Base-by-base conservation (phyloP, 2,888 invertebrate genomes). In the Lamellibrachia satsuma region DNA sequence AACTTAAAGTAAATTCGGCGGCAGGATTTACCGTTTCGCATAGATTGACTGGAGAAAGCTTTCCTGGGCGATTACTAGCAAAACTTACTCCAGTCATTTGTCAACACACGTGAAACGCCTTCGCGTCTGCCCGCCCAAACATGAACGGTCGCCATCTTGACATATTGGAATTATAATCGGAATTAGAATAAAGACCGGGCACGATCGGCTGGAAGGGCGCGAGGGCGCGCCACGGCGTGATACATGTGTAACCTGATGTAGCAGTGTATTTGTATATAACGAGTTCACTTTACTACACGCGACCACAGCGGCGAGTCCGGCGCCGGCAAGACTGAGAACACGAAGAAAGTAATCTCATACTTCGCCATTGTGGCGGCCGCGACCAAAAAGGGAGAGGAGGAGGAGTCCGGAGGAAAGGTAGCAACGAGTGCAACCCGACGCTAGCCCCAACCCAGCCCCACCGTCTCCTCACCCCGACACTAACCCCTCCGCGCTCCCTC, bases 301-400 rank as follows among this genome's bases (percentile, higher is more conserved):
- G 75, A 75, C 91, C 27, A 11, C 52, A 98, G 98, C 97, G 99
- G 99, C 96, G 99, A 99, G 97, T 99, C 98, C 97, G 99, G 99
- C 97, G 99, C 99, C 97, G 99, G 93, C 8, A 99, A 99, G 98
- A 99, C 99, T 97, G 99, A 99, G 97, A 99, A 99, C 98, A 99
- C 99, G 97, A 99, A 99, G 97, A 99, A 99, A 97, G 99, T 99
- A 98, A 99, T 99, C 97, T 98, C 99, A 97, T 99, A 99, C 98
- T 99, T 99, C 97, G 97, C 97, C 93, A 95, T 96, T n/a, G 94
- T 93, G 55, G 93, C 94, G 52, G 93, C 92, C 27, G 51, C 93
- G 11, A 22, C 91, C 3, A 9, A 52, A 57, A 91, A 91, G 52
- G 91, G 55, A 75, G n/a, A 75, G 75, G 75, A 60, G 60, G 60